Percentiles rank a stretch among this genome's conserved stretches.
phyloP scores from a whole-genome alignment of 2,888 invertebrate genomes.

The Xanthorhoe designata region DNA sequence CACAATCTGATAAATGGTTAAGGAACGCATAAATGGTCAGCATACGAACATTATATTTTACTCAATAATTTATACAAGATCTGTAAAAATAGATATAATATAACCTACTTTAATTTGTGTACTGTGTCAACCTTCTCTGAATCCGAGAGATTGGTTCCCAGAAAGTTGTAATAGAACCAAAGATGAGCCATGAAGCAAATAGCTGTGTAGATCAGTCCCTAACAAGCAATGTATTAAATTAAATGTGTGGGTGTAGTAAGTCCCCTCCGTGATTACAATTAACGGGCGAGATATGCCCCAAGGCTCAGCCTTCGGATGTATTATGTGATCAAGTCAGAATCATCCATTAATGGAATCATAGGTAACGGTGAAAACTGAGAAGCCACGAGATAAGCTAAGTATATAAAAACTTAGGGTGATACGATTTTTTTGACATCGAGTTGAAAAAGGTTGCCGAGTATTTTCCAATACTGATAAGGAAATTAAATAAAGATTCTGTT shows the following conservation, averaged over 20 bases:
- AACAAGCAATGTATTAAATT: conserved; percentile 24
- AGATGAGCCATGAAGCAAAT: background rate
- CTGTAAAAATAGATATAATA: too few relatives aligned
- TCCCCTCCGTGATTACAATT: conserved; percentile 31
- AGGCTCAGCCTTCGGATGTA: conserved; percentile 11
- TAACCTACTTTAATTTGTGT: background rate
- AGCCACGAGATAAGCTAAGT: background rate
- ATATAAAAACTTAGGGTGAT: background rate
- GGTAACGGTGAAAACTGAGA: conserved; percentile 15
- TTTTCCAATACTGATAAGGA: too few relatives aligned
- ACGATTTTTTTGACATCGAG: too few relatives aligned
- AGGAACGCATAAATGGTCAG: too few relatives aligned
- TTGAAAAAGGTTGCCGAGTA: too few relatives aligned
- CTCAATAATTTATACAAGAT: too few relatives aligned
- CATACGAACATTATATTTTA: too few relatives aligned
- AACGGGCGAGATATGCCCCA: conserved; percentile 27
- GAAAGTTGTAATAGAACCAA: conserved; percentile 3
- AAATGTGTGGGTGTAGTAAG: conserved; percentile 21
- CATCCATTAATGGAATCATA: conserved; percentile 12
- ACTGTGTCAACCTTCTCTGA: background rate
- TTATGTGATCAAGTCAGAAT: conserved; percentile 12
- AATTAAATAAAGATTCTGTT: too few relatives aligned
- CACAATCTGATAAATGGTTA: too few relatives aligned
- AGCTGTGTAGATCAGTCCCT: conserved; percentile 7
- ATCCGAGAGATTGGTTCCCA: background rate